Base-by-base conservation (phyloP, 1,140 invertebrate species). In the Ceratina japonica region DNA sequence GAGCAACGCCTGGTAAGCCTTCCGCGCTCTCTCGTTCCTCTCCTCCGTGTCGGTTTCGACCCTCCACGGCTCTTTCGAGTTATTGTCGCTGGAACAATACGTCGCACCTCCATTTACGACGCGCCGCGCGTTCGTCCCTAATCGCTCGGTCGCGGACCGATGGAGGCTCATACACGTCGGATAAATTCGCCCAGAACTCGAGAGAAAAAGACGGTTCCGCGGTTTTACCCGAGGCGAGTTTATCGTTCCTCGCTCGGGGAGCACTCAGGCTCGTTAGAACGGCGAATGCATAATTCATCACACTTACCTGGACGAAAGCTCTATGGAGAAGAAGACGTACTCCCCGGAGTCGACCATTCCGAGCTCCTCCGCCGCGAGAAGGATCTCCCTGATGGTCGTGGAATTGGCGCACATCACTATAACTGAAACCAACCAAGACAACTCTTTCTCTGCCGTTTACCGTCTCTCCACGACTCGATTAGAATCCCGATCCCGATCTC, bases 241-340 rank as follows among this genome's bases (percentile, higher is more conserved):
- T 44, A 44, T 44, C 37, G 37, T 10, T 0, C 37, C 37, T 44
- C 37, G 37, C 37, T 10, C 5, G 37, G 37, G n/a, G 37, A 44
- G 37, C 37, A 44, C 37, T 44, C 37, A 10, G 5, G 37, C 10
- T 44, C 37, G 37, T 44, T 44, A 44, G 37, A 44, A 44, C 37
- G 37, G 10, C 37, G 37, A 44, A 44, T 44, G 37, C 37, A 44
- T 44, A 44, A 44, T 44, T 44, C 37, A 44, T 44, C 37, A 8
- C 37, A 44, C 95, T 95, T 94, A 99, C 98, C 97, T 98, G 80
- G 96, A 97, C 90, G 98, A 98, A 15, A 99, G 93, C 91, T 99
- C 98, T 86, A 99, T 98, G 90, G 98, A 99, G 92, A 99, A 98
- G 93, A 99, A 99, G 51, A 98, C 98, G 92, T 99, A 99, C 93